These are phyloP conservation scores for Castor canadensis DNA, from an alignment of 2,113 vertebrate species.

Conservation along the genomic window DNA sequence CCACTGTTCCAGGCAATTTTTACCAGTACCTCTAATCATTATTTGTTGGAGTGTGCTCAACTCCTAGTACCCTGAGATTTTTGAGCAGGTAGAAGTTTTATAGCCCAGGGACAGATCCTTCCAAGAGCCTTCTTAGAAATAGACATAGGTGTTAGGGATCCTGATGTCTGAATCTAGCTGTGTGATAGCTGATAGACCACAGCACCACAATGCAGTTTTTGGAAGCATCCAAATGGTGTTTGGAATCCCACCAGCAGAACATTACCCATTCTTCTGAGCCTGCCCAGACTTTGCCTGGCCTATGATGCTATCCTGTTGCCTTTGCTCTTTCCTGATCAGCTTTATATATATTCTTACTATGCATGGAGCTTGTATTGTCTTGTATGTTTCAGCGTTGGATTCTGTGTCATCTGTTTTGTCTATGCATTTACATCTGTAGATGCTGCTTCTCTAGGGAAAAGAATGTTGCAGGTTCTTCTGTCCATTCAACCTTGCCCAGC, in stretches of 20 bases:
- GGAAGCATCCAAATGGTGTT: background rate
- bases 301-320: background rate
- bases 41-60: background rate
- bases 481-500: background rate
- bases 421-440: background rate
- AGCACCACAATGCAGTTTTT: accelerated
- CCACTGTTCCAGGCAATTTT: background rate
- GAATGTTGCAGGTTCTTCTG: background rate
- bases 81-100: background rate
- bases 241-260: background rate
- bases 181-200: background rate
- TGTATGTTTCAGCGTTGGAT: background rate
- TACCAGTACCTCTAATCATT: background rate
- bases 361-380: accelerated
- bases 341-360: background rate
- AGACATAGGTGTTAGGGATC: background rate
- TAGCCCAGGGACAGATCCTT: background rate
- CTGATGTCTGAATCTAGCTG: background rate
- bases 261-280: background rate
- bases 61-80: background rate
- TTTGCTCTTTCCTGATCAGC: background rate
- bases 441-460: background rate
- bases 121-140: background rate
- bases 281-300: background rate
- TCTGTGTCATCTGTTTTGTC: background rate